These are phyloP conservation scores for Cercocebus atys DNA, from an alignment of 2,113 vertebrate species.

Conservation along the genomic window DNA sequence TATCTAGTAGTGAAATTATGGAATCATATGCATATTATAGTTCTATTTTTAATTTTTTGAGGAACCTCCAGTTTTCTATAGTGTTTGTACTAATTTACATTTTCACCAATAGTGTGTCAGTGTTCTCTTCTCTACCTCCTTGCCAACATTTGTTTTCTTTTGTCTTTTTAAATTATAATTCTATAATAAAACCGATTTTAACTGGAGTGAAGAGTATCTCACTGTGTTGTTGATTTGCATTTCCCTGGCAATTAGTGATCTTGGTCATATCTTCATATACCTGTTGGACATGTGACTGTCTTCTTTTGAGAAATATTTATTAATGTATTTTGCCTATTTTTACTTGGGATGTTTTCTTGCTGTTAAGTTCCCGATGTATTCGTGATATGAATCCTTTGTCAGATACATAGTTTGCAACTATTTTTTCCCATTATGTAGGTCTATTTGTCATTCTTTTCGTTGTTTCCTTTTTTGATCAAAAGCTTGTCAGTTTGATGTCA, in stretches of 20 bases:
- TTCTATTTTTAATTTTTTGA: background rate
- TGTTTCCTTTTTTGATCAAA: background rate
- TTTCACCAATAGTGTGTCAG: background rate
- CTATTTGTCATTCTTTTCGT: background rate
- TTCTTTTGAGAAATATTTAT: background rate
- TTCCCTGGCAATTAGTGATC: background rate
- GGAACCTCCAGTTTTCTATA: background rate
- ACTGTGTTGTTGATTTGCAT: background rate
- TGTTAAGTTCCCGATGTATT: background rate
- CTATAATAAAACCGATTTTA: background rate
- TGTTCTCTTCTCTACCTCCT: background rate
- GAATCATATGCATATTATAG: background rate
- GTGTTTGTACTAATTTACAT: background rate
- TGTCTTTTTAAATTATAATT: background rate
- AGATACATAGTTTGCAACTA: background rate
- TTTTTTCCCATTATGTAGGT: background rate
- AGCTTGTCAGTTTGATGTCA: background rate
- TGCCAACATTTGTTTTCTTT: background rate
- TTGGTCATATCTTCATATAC: background rate
- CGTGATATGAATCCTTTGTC: background rate
- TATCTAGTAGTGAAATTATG: background rate
- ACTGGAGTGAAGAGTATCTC: background rate
- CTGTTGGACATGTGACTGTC: background rate
- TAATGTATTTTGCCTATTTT: background rate
- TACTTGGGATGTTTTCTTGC: background rate